Conservation (phyloP, 2,113 vertebrate genomes). For the Apteryx owenii region DNA sequence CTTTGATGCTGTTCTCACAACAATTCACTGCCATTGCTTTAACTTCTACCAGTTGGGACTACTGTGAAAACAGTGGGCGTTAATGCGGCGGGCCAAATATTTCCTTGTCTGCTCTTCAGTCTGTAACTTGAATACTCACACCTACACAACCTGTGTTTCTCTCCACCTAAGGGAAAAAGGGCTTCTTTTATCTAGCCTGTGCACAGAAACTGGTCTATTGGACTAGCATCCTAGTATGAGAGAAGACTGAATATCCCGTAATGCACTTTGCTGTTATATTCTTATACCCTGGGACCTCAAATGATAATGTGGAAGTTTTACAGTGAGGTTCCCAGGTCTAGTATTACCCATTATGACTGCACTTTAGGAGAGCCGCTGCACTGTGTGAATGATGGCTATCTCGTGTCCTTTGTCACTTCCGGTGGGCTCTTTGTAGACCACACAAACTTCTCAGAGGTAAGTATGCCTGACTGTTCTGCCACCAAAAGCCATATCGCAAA, state of each 20-base stretch:
- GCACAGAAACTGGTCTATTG: background rate
- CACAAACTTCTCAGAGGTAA: background rate
- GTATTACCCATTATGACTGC: rapidly evolving
- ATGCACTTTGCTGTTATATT: background rate
- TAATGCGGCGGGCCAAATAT: constrained; percentile 12
- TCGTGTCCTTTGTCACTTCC: background rate
- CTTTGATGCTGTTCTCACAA: background rate
- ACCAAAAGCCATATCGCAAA: too few relatives aligned
- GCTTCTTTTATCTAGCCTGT: background rate
- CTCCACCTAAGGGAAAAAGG: background rate
- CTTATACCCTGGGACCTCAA: background rate
- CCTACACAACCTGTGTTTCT: constrained; percentile 1
- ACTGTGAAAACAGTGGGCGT: constrained; percentile 44
- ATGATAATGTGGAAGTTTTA: background rate
- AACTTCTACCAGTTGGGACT: background rate
- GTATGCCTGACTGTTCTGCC: background rate
- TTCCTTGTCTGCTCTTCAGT: constrained; percentile 39
- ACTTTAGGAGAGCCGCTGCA: background rate
- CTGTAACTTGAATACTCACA: constrained; percentile 40
- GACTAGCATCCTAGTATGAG: background rate
- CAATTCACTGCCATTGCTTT: background rate
- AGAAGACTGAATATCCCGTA: background rate
- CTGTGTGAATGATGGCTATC: background rate
- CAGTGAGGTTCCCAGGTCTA: background rate
- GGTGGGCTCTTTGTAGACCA: rapidly evolving